Evolutionary conservation across 2,888 invertebrate genomes (phyloP).

Genomic region (Ophion ellenae): DNA sequence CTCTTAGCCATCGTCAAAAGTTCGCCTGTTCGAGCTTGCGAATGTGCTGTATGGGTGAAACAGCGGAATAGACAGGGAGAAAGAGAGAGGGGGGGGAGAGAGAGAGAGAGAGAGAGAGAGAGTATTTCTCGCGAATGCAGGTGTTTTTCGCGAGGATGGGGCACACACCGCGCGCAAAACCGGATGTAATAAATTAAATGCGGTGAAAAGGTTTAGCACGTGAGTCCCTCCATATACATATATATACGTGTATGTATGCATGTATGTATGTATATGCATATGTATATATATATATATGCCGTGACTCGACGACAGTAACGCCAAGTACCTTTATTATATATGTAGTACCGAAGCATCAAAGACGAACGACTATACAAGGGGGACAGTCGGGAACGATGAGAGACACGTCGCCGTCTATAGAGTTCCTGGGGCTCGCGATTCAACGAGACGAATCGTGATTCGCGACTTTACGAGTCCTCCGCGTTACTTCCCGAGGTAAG

Average conservation of each 20-base stretch:
- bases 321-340: constrained; percentile 49
- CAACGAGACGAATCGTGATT: constrained; percentile 67
- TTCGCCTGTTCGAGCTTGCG: too few relatives aligned
- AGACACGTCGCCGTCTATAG: constrained; percentile 44
- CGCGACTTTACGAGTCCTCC: constrained; percentile 69
- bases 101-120: not conserved
- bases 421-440: constrained; percentile 42
- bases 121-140: constrained; percentile 66
- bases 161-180: constrained; percentile 61
- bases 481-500: constrained; percentile 24
- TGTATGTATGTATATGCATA: not conserved
- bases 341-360: constrained; percentile 46
- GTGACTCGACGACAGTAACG: constrained; percentile 75
- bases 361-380: constrained; percentile 34
- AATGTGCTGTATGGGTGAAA: too few relatives aligned
- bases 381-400: constrained; percentile 7
- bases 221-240: constrained; percentile 56
- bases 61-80: too few relatives aligned
- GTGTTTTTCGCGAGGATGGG: constrained; percentile 70
- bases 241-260: constrained; percentile 2
- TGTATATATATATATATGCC: constrained; percentile 48
- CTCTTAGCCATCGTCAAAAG: too few relatives aligned
- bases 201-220: constrained; percentile 72
- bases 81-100: too few relatives aligned
- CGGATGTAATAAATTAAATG: constrained; percentile 77